phyloP scores from a whole-genome alignment of 2,888 invertebrate genomes.

The Aporophyla nigra region DNA sequence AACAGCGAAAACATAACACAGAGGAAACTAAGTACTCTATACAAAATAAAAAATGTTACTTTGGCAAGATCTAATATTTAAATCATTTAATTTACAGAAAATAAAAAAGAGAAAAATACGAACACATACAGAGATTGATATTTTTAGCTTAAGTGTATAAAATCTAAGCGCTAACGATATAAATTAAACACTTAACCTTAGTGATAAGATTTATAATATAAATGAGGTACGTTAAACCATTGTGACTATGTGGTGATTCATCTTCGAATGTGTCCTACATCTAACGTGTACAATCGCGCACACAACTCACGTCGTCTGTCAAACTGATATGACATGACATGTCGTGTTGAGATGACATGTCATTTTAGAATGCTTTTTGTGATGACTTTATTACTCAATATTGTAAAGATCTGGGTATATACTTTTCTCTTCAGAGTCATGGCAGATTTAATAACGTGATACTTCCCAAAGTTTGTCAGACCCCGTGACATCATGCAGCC shows the following conservation, averaged over 20 bases:
- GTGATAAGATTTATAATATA: slow-evolving; percentile 82
- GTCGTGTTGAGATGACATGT: slow-evolving; percentile 35
- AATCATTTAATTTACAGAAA: slow-evolving; percentile 73
- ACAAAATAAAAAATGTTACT: slow-evolving; percentile 80
- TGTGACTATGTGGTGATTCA: slow-evolving; percentile 86
- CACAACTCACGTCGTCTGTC: slow-evolving; percentile 70
- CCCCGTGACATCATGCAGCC: slow-evolving; percentile 55
- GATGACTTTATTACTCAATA: slow-evolving; percentile 5
- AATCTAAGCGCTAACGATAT: slow-evolving; percentile 76
- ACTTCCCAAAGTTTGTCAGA: slow-evolving; percentile 56
- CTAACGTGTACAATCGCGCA: slow-evolving; percentile 72
- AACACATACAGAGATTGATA: slow-evolving; percentile 71
- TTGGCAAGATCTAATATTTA: slow-evolving; percentile 85
- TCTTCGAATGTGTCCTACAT: slow-evolving; percentile 72
- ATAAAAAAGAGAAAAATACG: slow-evolving; percentile 64
- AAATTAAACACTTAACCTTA: slow-evolving; percentile 86
- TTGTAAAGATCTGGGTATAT: slow-evolving; percentile 3
- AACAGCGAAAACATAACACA: slow-evolving; percentile 69
- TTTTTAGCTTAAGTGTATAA: slow-evolving; percentile 72
- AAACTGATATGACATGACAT: slow-evolving; percentile 39
- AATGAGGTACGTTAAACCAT: slow-evolving; percentile 90
- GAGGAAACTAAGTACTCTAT: slow-evolving; percentile 78
- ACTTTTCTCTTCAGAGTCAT: not conserved
- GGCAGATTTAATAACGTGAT: not conserved
- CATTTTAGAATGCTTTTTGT: slow-evolving; percentile 5